phyloP scores from a whole-genome alignment of 2,797 vertebrate species.

The Agapornis canus region DNA sequence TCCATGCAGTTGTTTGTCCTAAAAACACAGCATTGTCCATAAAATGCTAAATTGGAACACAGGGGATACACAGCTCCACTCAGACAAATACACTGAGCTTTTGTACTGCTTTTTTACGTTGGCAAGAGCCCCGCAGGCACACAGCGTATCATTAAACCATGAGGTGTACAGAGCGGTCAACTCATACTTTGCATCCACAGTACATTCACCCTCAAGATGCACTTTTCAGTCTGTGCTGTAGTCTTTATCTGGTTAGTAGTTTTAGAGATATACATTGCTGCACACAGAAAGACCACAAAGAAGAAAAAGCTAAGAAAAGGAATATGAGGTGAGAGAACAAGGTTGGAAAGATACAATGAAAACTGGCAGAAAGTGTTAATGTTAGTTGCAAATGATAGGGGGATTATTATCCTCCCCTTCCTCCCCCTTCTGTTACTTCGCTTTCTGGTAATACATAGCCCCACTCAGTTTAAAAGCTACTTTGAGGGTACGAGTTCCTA shows the following conservation, averaged over 20 bases:
- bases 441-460: not conserved
- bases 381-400: not conserved
- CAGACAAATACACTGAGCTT: not conserved
- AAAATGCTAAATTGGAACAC: not conserved
- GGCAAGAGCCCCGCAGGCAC: not conserved
- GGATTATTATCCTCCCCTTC: not conserved
- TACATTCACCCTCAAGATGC: slow-evolving; percentile 58
- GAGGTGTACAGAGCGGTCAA: not conserved
- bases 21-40: not conserved
- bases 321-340: not conserved
- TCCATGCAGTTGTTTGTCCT: not conserved
- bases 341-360: not conserved
- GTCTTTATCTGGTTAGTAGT: slow-evolving; percentile 33
- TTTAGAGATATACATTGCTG: slow-evolving; percentile 41
- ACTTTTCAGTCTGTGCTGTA: not conserved
- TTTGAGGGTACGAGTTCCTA: not conserved
- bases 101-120: not conserved
- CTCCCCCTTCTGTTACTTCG: not conserved
- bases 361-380: slow-evolving; percentile 3
- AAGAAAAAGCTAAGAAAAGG: slow-evolving; percentile 40
- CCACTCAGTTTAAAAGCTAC: not conserved
- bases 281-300: slow-evolving; percentile 23
- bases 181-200: not conserved
- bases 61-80: not conserved
- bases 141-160: not conserved